Evolutionary conservation across 2,113 vertebrate species (phyloP).

Genomic region (Lipophrys pholis): DNA sequence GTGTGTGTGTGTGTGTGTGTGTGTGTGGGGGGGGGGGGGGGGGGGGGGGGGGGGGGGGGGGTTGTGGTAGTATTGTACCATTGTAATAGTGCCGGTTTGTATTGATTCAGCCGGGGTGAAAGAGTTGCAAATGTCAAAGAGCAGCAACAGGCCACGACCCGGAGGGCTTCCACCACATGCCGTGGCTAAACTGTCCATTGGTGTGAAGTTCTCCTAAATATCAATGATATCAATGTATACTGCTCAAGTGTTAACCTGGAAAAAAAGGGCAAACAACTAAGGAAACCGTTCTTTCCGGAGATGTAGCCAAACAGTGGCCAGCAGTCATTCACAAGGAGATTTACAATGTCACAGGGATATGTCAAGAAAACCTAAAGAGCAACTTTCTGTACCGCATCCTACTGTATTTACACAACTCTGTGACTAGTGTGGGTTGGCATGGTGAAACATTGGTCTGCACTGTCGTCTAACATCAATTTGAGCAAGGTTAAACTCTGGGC

Average conservation of each 20-base stretch:
- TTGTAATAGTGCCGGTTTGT: slow-evolving; percentile 64
- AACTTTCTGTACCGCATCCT: background rate
- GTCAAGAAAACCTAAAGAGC: background rate
- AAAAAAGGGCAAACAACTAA: background rate
- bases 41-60: slow-evolving; percentile 45
- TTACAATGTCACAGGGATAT: background rate
- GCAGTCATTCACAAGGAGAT: background rate
- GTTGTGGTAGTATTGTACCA: slow-evolving; percentile 51
- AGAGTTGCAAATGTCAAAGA: slow-evolving; percentile 48
- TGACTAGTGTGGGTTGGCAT: no score
- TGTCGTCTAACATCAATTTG: no score
- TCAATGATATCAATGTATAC: background rate
- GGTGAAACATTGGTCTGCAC: no score
- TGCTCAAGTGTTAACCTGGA: background rate
- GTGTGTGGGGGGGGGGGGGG: no score
- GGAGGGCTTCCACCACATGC: slow-evolving; percentile 29
- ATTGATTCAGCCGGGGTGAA: slow-evolving; percentile 77
- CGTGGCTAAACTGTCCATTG: slow-evolving; percentile 13
- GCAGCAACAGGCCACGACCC: slow-evolving; percentile 17
- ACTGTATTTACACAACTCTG: background rate
- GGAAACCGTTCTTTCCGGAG: background rate
- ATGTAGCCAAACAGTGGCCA: background rate
- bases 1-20: slow-evolving; percentile 43
- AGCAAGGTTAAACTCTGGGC: no score
- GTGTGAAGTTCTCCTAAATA: background rate